These are phyloP conservation scores for Lineus longissimus DNA, from an alignment of 1,140 invertebrate genomes.

Conservation along the genomic window DNA sequence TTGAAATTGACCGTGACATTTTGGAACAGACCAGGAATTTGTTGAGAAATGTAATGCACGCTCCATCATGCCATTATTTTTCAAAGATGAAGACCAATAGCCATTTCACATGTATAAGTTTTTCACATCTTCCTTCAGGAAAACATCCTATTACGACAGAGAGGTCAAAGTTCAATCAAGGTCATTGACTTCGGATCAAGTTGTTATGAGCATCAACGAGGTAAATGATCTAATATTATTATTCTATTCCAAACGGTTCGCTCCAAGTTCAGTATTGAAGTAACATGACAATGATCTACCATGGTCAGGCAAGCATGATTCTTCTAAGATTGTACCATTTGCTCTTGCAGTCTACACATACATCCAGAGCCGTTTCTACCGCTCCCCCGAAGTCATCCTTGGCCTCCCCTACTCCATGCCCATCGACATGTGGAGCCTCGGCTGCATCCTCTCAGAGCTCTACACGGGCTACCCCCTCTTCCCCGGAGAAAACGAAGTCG, in stretches of 20 bases:
- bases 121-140: constrained; percentile 29
- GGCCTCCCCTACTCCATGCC: constrained; percentile 87
- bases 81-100: no score
- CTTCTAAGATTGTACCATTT: no score
- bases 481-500: constrained; percentile 55
- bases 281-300: no score
- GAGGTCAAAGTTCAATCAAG: constrained; percentile 52
- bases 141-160: constrained; percentile 52
- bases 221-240: constrained; percentile 21
- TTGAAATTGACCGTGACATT: no score
- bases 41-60: no score
- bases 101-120: no score
- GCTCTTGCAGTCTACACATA: constrained; percentile 53
- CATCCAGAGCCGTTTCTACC: constrained; percentile 55
- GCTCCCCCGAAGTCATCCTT: constrained; percentile 54
- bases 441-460: constrained; percentile 95
- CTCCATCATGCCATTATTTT: no score
- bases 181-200: constrained; percentile 57
- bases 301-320: no score
- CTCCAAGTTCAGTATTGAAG: no score
- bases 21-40: no score
- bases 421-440: constrained; percentile 73
- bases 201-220: constrained; percentile 54
- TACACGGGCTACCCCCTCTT: constrained; percentile 61
- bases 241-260: no score